Conservation (phyloP, 2,888 invertebrate genomes). For the Blastobasis lacticolella region DNA sequence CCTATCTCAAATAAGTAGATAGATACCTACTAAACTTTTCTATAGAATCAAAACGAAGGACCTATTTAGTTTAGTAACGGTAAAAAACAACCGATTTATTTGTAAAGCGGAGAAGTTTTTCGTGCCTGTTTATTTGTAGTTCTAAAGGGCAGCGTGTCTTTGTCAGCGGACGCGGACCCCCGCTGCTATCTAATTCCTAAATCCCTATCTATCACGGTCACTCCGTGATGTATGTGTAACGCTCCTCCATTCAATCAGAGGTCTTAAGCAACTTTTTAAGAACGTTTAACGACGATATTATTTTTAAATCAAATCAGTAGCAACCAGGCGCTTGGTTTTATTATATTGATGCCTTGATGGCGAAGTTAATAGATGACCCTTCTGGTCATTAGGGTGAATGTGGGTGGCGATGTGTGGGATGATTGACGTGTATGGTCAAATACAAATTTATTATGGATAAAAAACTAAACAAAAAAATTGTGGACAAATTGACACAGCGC, state of each 20-base stretch:
- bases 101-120: too few species aligned
- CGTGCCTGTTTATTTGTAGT: constrained; percentile 25
- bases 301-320: constrained; percentile 9
- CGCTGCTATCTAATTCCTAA: constrained; percentile 49
- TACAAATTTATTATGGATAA: too few species aligned
- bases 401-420: neutral
- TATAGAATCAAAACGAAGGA: too few species aligned
- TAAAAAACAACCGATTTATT: too few species aligned
- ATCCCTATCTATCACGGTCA: constrained; percentile 34
- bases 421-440: too few species aligned
- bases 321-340: neutral
- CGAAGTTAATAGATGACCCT: constrained; percentile 8
- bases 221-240: constrained; percentile 25
- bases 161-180: constrained; percentile 43
- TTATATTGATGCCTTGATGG: neutral
- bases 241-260: constrained; percentile 5
- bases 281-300: constrained; percentile 13
- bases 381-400: constrained; percentile 28
- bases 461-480: too few species aligned
- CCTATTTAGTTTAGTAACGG: too few species aligned
- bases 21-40: too few species aligned
- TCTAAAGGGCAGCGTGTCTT: constrained; percentile 37
- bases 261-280: constrained; percentile 10
- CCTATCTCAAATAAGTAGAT: too few species aligned
- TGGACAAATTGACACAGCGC: too few species aligned